Base-by-base conservation (phyloP, 2,113 vertebrate species). In the Phrynosoma platyrhinos region DNA sequence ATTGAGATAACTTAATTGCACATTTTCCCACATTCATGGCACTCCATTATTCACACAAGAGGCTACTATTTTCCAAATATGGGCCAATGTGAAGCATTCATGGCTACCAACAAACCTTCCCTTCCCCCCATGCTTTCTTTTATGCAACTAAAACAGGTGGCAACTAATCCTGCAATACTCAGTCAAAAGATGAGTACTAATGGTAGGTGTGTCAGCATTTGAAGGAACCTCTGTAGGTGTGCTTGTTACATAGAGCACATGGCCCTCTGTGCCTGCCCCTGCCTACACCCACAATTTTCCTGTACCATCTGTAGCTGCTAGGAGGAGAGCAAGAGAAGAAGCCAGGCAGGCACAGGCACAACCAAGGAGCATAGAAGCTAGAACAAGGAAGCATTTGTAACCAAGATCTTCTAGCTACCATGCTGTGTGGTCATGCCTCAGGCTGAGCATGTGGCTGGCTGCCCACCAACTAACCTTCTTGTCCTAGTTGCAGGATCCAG, bases 131-230 rank as follows among this genome's bases (percentile, higher is more conserved):
- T 83, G 55, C 62, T 9, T 52, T 40, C 27, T 72, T 68, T 82
- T 78, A 12, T 64, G 25, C 53, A 5, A 30, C 66, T 75, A n/a
- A 68, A 86, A 77, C 68, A 64, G 1, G 18, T 40, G 90, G 58
- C 74, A 89, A 52, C 20, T n/a, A 13, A 21, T 75, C 77, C 89
- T 87, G 74, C 53, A 42, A 90, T 85, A 83, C 91, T 95, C 94
- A 91, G 93, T 94, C 94, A 95, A 75, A 94, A 94, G 90, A 94
- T 92, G 90, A 96, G 92, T 74, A 58, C 82, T 89, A 52, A 1
- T 0, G 27, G 68, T 58, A 81, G 52, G 25, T 68, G 40, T 81
- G 27, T 25, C 74, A 85, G 40, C 40, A 71, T 47, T 53, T 71
- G 30, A 62, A 27, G 18, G 40, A 74, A 30, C 3, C 12, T 32